Percentiles rank a stretch among this genome's conserved stretches.
Conservation (phyloP, 2,888 invertebrate genomes). For the Crioceris asparagi region DNA sequence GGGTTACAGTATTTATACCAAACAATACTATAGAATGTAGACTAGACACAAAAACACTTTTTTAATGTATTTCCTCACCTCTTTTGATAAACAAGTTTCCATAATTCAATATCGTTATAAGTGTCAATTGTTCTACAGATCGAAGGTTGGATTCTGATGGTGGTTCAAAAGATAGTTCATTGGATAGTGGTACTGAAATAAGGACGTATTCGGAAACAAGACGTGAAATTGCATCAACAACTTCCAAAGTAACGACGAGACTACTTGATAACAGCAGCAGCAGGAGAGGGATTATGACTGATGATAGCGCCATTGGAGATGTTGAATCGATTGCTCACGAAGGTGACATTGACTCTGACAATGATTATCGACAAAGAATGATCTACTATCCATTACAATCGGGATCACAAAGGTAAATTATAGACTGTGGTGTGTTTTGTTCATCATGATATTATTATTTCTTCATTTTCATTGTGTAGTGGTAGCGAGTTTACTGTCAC, state of each 20-base stretch:
- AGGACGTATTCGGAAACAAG: slow-evolving; percentile 34
- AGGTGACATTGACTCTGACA: slow-evolving; percentile 77
- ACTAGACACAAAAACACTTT: too few relatives aligned
- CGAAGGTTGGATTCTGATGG: slow-evolving; percentile 59
- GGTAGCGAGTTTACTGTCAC: slow-evolving; percentile 75
- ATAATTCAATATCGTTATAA: too few relatives aligned
- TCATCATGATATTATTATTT: too few relatives aligned
- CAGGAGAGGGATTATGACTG: slow-evolving; percentile 38
- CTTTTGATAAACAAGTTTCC: too few relatives aligned
- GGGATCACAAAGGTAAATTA: slow-evolving; percentile 16
- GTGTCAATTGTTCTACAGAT: slow-evolving; percentile 37
- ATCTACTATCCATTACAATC: slow-evolving; percentile 32
- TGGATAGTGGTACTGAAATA: slow-evolving; percentile 69
- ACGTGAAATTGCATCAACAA: slow-evolving; percentile 21
- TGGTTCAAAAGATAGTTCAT: slow-evolving; percentile 69
- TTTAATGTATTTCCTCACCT: too few relatives aligned
- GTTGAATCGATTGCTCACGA: slow-evolving; percentile 69
- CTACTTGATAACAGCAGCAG: too few relatives aligned
- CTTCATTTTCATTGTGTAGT: slow-evolving; percentile 22
- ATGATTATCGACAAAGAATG: slow-evolving; percentile 46
- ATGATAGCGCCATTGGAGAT: slow-evolving; percentile 29
- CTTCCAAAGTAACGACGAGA: slow-evolving; percentile 17
- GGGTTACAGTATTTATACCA: too few relatives aligned
- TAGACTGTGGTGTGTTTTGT: too few relatives aligned
- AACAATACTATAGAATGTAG: too few relatives aligned